These are phyloP conservation scores for Odobenus rosmarus DNA, from an alignment of 2,113 vertebrate species.

Conservation along the genomic window DNA sequence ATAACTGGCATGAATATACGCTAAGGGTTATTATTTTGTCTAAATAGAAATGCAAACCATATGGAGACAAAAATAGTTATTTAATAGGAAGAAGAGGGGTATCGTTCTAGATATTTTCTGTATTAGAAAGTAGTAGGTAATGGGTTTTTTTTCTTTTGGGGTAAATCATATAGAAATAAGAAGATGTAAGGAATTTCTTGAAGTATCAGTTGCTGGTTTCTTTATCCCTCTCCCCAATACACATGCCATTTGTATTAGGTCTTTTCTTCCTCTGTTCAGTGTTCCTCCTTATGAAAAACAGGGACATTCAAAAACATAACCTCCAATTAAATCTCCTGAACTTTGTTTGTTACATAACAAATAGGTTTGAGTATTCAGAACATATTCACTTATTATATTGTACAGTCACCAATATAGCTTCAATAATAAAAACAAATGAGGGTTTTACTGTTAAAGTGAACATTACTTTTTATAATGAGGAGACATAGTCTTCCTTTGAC, in stretches of 20 bases:
- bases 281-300: neutral
- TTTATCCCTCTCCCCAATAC: neutral
- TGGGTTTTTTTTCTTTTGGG: too few relatives aligned
- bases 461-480: slow-evolving; percentile 64
- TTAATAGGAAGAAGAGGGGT: neutral
- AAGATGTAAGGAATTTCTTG: neutral
- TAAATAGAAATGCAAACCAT: neutral
- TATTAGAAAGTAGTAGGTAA: slow-evolving; percentile 5
- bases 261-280: neutral
- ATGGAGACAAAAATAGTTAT: neutral
- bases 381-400: neutral
- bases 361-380: neutral
- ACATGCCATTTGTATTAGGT: neutral
- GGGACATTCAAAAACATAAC: neutral
- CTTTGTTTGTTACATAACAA: neutral
- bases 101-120: neutral
- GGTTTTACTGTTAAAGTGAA: slow-evolving; percentile 53
- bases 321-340: slow-evolving; percentile 31
- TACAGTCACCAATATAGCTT: slow-evolving; percentile 17
- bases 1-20: neutral
- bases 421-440: slow-evolving; percentile 65
- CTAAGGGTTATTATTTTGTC: neutral
- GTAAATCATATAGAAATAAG: slow-evolving; percentile 5
- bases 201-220: neutral
- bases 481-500: slow-evolving; percentile 38